Evolutionary conservation across 2,888 invertebrate genomes (phyloP), one percentile per base, ranked within the genome.

Genomic region (Pinctada fucata): DNA sequence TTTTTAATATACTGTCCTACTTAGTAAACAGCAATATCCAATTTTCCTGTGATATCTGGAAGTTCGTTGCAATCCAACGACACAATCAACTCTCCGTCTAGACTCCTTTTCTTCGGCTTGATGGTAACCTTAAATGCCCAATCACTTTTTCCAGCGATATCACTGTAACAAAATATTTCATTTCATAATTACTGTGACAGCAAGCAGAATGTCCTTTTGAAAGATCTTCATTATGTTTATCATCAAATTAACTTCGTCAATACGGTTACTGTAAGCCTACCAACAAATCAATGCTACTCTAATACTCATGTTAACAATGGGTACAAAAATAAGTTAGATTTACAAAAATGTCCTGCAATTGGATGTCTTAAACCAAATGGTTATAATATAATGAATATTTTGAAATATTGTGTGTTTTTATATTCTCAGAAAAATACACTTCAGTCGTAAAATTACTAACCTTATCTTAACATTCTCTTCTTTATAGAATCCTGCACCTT

Each of bases 401-500:
- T 31, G 31, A 31, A 31, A 31, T 31, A 31, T 31, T 31, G 31
- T 31, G 31, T 31, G 31, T 31, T 31, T 31, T 31, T 31, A 31
- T 31, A 31, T 31, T 31, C 31, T 31, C 31, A 31, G 31, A 31
- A 31, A 31, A 31, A 31, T 31, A 31, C 31, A 31, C 31, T 31
- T 31, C 31, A 31, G 31, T 31, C 31, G 31, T 31, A 31, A 31
- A 58, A 13, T 13, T 10, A 58, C 76, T 77, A 63, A 78, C 78
- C 49, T 50, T 48, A 66, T 45, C 2, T 66, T 45, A 48, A 58
- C 49, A n/a, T 52, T n/a, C 69, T 71, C n/a, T 3, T 67, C 45
- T 49, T 70, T 47, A 31, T 67, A 50, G 48, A 78, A 49, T 63
- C 75, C 75, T 47, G 75, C 51, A 16, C 75, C 75, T 49, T 58